A percentile compares a stretch with the other conserved stretches of the same genome.
phyloP scores from a whole-genome alignment of 2,888 invertebrate species.

The Xylota sylvarum region DNA sequence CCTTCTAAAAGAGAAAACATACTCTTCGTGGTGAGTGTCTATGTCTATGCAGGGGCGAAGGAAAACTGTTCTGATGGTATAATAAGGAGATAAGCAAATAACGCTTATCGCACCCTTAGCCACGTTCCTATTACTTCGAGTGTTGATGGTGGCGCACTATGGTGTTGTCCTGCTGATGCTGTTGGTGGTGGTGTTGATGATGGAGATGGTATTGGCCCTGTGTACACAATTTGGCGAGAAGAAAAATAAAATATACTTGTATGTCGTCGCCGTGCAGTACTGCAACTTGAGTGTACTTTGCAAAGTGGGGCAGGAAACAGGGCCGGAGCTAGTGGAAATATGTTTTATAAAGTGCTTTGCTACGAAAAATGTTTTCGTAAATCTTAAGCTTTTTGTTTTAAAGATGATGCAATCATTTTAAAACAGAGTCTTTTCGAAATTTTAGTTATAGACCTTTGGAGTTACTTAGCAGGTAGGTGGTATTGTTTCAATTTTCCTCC shows the following conservation, averaged over 20 bases:
- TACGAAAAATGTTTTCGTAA: conserved; percentile 12
- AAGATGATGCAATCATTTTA: neutral
- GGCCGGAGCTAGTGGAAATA: conserved; percentile 54
- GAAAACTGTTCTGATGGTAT: conserved; percentile 73
- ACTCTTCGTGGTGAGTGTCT: conserved; percentile 51
- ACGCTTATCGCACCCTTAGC: conserved; percentile 76
- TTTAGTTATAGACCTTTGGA: neutral
- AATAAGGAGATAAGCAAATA: conserved; percentile 77
- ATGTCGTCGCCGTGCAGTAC: conserved; percentile 20
- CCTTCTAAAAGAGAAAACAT: conserved; percentile 39
- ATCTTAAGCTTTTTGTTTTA: neutral
- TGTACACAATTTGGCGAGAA: conserved; percentile 72
- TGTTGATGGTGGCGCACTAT: conserved; percentile 68
- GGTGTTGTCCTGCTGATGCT: conserved; percentile 22
- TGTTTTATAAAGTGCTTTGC: conserved; percentile 54
- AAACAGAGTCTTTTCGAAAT: neutral
- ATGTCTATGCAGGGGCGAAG: conserved; percentile 39
- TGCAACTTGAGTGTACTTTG: conserved; percentile 54
- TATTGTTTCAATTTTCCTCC: no score
- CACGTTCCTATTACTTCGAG: conserved; percentile 76
- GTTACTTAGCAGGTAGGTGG: no score
- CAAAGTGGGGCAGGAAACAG: conserved; percentile 66
- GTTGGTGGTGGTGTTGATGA: conserved; percentile 53
- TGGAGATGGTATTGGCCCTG: conserved; percentile 65
- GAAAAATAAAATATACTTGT: conserved; percentile 49